phyloP scores from a whole-genome alignment of 2,797 vertebrate genomes.

The Melanotaenia pygmaea region DNA sequence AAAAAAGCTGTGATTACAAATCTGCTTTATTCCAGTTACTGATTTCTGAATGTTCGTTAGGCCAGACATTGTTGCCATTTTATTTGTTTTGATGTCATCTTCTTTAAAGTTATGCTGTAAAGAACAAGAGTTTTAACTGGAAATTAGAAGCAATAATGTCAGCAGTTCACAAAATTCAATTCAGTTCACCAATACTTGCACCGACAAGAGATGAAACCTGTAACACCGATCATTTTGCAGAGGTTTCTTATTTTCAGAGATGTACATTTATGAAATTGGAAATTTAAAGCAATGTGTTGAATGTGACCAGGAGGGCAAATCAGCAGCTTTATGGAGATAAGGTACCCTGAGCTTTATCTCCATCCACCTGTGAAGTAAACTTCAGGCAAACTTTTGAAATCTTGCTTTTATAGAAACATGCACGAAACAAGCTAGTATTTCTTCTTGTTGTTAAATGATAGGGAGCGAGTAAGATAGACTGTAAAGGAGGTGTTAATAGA shows the following conservation, averaged over 20 bases:
- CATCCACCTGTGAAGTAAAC: background rate
- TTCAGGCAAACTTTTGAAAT: background rate
- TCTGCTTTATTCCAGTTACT: background rate
- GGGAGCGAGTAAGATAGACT: background rate
- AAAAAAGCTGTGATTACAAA: background rate
- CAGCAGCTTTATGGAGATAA: background rate
- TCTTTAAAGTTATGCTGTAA: background rate
- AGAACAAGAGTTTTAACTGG: background rate
- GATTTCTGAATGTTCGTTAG: background rate
- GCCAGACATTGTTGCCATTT: background rate
- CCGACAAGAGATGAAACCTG: background rate
- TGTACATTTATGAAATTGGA: conserved; percentile 1
- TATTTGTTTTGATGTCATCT: background rate
- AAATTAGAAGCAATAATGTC: no score
- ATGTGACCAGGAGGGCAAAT: background rate
- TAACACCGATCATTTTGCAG: background rate
- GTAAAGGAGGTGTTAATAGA: background rate
- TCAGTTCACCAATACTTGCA: no score
- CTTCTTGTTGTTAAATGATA: background rate
- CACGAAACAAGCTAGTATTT: background rate
- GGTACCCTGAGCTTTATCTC: no score
- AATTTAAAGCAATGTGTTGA: conserved; percentile 1
- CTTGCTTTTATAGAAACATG: background rate
- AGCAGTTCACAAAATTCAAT: no score
- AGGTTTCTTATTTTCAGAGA: background rate